Conservation (phyloP, 1,140 invertebrate species). For the Orchestia grillus region DNA sequence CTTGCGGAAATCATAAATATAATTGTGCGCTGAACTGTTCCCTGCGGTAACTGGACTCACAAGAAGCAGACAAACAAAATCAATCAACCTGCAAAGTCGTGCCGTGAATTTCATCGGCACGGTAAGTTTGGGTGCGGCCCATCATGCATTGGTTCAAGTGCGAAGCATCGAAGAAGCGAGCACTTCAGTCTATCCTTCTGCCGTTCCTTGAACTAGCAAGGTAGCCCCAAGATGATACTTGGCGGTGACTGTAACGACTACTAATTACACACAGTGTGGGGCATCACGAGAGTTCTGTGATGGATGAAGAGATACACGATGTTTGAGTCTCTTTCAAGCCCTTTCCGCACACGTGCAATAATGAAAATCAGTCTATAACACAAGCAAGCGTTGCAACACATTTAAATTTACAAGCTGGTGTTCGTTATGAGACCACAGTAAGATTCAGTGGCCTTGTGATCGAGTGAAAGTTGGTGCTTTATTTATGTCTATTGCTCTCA, state of each 20-base stretch:
- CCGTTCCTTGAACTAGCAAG: background rate
- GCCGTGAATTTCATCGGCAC: background rate
- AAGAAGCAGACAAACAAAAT: background rate
- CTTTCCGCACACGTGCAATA: background rate
- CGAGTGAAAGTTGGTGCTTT: background rate
- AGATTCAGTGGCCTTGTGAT: background rate
- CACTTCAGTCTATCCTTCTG: background rate
- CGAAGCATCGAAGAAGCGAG: background rate
- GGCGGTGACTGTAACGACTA: constrained; percentile 14
- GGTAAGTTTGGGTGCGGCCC: background rate
- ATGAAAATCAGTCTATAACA: background rate
- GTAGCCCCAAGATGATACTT: background rate
- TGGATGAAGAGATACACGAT: background rate
- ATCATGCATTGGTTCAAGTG: background rate
- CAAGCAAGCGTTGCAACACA: background rate
- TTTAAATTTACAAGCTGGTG: background rate
- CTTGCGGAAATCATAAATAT: background rate
- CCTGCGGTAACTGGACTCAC: background rate
- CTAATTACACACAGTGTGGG: constrained; percentile 25
- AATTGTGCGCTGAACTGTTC: background rate
- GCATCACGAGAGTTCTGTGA: background rate
- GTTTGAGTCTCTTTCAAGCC: background rate
- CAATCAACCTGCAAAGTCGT: background rate
- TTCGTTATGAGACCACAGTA: background rate
- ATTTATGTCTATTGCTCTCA: background rate